Conservation (phyloP, 2,113 vertebrate genomes). For the Protomyctophum bolini region DNA sequence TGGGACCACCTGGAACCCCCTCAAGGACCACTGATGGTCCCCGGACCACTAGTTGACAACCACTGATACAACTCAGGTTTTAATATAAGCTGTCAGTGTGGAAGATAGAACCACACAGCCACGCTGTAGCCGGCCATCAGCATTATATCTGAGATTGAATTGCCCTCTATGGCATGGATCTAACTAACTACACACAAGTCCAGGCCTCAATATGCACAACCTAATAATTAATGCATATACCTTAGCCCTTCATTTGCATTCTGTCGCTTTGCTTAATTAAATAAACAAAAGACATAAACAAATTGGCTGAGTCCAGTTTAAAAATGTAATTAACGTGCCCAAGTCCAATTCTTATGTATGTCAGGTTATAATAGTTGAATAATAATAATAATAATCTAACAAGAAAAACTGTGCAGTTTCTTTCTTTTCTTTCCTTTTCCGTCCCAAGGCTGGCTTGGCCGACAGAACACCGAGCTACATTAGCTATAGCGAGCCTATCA, state of each 20-base stretch:
- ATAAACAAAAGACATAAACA: background rate
- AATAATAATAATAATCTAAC: slow-evolving; percentile 29
- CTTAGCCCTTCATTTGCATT: slow-evolving; percentile 12
- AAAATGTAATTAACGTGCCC: slow-evolving; percentile 27
- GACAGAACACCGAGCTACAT: slow-evolving; percentile 54
- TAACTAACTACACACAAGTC: background rate
- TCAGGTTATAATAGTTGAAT: slow-evolving; percentile 21
- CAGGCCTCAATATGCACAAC: slow-evolving; percentile 13
- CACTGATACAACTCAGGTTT: background rate
- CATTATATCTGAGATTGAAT: slow-evolving; percentile 36
- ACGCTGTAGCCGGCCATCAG: slow-evolving; percentile 7
- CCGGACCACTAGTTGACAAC: too few species aligned
- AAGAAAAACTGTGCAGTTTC: slow-evolving; percentile 23
- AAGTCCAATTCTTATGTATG: slow-evolving; percentile 27
- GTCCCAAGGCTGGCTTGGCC: slow-evolving; percentile 46
- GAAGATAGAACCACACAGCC: slow-evolving; percentile 20
- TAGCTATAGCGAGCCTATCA: slow-evolving; percentile 67
- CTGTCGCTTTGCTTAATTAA: slow-evolving; percentile 17
- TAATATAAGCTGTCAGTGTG: slow-evolving; percentile 32
- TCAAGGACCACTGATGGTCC: too few species aligned
- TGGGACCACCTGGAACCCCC: too few species aligned
- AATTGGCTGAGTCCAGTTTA: slow-evolving; percentile 20
- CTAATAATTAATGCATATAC: slow-evolving; percentile 29
- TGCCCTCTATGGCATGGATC: slow-evolving; percentile 15
- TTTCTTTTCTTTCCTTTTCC: slow-evolving; percentile 1